A percentile compares a stretch with the other conserved stretches of the same genome.
Conservation (phyloP, 2,113 vertebrate species). For the Chaetops frenatus region DNA sequence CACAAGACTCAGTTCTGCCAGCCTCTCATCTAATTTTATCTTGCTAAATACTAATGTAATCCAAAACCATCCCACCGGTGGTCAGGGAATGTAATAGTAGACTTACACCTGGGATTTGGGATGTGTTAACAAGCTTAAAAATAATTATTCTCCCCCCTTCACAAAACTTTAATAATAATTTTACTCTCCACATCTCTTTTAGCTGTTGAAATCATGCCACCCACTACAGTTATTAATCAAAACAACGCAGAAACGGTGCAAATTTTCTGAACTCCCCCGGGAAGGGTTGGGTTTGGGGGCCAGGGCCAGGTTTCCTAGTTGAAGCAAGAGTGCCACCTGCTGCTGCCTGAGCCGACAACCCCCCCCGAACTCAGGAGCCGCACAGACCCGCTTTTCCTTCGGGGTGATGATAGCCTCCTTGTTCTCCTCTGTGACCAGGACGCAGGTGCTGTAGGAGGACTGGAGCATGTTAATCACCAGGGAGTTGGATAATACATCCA, state of each 20-base stretch:
- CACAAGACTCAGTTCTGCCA: neutral
- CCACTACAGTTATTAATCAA: neutral
- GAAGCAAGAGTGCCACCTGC: conserved; percentile 16
- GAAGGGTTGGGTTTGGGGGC: neutral
- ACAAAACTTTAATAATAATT: neutral
- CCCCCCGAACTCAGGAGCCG: neutral
- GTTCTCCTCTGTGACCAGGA: conserved; percentile 91
- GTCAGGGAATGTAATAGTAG: neutral
- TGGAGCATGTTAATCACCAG: conserved; percentile 93
- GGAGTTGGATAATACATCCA: conserved; percentile 90
- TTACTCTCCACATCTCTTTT: neutral
- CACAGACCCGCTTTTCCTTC: conserved; percentile 82
- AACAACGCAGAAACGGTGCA: neutral
- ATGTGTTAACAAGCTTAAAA: neutral
- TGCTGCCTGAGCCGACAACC: neutral
- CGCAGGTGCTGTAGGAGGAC: conserved; percentile 88
- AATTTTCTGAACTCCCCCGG: neutral
- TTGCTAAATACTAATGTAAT: neutral
- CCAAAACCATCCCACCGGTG: accelerated
- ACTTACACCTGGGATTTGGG: neutral
- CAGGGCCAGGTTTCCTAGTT: neutral
- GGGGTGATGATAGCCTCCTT: conserved; percentile 81
- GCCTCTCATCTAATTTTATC: neutral
- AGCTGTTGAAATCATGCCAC: neutral
- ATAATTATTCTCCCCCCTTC: neutral